Evolutionary conservation across 2,797 vertebrate genomes (phyloP), one percentile per base, ranked within the genome.

Genomic region (Hippopotamyrus pictus): DNA sequence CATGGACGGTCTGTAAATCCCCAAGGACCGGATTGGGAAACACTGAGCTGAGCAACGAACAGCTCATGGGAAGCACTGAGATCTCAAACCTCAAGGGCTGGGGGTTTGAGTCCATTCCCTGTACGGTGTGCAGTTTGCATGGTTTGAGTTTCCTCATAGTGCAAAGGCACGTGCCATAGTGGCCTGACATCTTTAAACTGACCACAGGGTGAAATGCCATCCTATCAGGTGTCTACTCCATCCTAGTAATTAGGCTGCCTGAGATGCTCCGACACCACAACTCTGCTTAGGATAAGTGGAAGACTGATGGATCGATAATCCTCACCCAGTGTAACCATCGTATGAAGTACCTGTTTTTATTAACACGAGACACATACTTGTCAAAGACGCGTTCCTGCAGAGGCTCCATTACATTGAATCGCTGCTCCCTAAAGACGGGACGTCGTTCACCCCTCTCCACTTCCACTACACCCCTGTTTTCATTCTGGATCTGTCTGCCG

Each of bases 361-460:
- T 44, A 46, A 54, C 29, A 17, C 12, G 37, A 82, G n/a, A 17
- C 1, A 94, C 95, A 0, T 93, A 98, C 97, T 89, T 96, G 2
- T 95, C 93, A 50, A 90, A 44, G 2, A 93, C 92, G 11, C 93
- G 94, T 82, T 97, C 96, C 9, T 29, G 92, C 76, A 94, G 93
- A 62, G 89, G 89, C 89, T 95, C 94, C 0, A 92, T 92, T 86
- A 95, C 93, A 87, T 91, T 94, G 54, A 92, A 88, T 88, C 89
- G 91, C 0, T 92, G 92, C 76, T 96, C 94, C 50, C 93, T 93
- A 87, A 95, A 94, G 76, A 90, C 91, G 0, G 92, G 73, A 89
- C 92, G 95, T 93, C 94, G 93, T 33, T 93, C 93, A 37, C 88
- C 90, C 93, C 94, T 94, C 5, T 94, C 95, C 17, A 92, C 91